phyloP scores from a whole-genome alignment of 2,888 invertebrate genomes.

The Antheraea yamamai region DNA sequence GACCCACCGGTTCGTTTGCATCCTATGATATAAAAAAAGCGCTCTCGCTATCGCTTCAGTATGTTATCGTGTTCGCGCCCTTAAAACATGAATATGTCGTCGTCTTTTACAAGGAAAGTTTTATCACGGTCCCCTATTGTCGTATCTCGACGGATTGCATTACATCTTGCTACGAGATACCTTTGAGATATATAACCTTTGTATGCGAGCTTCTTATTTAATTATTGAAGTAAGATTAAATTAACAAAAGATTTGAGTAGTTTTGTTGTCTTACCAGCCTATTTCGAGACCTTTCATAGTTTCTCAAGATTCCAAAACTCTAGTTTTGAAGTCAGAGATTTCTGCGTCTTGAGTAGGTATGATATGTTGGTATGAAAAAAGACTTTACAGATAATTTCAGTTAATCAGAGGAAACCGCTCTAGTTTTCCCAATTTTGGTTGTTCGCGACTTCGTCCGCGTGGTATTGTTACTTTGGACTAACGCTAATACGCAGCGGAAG shows the following conservation, averaged over 20 bases:
- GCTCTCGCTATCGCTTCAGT: background rate
- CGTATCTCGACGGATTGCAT: conserved; percentile 1
- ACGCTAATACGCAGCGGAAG: too few relatives aligned
- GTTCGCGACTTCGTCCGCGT: too few relatives aligned
- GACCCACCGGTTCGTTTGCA: too few relatives aligned
- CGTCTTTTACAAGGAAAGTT: background rate
- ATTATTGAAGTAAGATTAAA: background rate
- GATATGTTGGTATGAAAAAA: too few relatives aligned
- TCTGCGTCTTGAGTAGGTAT: too few relatives aligned
- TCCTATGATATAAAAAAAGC: too few relatives aligned
- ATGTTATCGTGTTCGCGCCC: background rate
- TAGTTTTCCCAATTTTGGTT: too few relatives aligned
- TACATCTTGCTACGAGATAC: conserved; percentile 4
- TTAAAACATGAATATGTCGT: background rate
- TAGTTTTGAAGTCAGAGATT: too few relatives aligned
- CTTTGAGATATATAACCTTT: conserved; percentile 1
- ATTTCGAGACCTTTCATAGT: background rate
- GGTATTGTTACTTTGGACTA: too few relatives aligned
- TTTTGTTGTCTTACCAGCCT: background rate
- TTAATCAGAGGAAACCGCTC: too few relatives aligned
- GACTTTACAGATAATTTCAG: too few relatives aligned
- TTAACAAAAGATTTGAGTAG: background rate
- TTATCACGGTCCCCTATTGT: conserved; percentile 7
- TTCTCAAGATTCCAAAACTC: too few relatives aligned
- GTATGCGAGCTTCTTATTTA: conserved; percentile 4